Evolutionary conservation across 2,888 invertebrate species (phyloP), one percentile per base, ranked within the genome.

Genomic region (Serripes groenlandicus): DNA sequence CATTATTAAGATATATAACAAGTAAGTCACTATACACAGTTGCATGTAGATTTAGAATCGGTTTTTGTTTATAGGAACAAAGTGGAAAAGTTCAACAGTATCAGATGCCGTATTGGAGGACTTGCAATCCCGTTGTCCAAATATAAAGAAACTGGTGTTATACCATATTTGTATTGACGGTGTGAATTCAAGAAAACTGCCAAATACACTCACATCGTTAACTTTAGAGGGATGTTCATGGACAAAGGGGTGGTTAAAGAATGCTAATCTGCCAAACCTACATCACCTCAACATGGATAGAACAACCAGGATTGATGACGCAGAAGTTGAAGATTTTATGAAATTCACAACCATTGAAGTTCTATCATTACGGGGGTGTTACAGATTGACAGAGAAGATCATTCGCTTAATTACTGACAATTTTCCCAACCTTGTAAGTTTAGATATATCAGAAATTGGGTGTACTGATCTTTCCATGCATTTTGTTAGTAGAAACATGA

Each of bases 41-140:
- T n/a, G n/a, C n/a, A n/a, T n/a, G n/a, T n/a, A n/a, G n/a, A n/a
- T n/a, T n/a, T n/a, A n/a, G n/a, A n/a, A n/a, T n/a, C n/a, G n/a
- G n/a, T 30, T 54, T 42, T 54, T 62, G 28, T 32, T 80, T 78
- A 32, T 66, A 78, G 88, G 89, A 64, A 75, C 83, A 28, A 90
- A 86, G 23, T 84, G 88, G 75, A 89, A 90, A 62, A 89, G 88
- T 56, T 81, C 86, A 11, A 87, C 91, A 11, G 32, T 93, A 15
- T 92, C 92, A 23, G 88, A 92, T 83, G 90, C 92, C 7, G 90
- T 92, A 88, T 75, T 93, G 37, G 84, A 89, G 7, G 92, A 92
- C 58, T 86, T 93, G 9, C 62, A 81, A n/a, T 86, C 87, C 23
- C 78, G 91, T 21, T 93, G 93, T 85, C 92, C 93, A 28, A 90